phyloP scores from a whole-genome alignment of 1,140 invertebrate species.

The Lerema accius region DNA sequence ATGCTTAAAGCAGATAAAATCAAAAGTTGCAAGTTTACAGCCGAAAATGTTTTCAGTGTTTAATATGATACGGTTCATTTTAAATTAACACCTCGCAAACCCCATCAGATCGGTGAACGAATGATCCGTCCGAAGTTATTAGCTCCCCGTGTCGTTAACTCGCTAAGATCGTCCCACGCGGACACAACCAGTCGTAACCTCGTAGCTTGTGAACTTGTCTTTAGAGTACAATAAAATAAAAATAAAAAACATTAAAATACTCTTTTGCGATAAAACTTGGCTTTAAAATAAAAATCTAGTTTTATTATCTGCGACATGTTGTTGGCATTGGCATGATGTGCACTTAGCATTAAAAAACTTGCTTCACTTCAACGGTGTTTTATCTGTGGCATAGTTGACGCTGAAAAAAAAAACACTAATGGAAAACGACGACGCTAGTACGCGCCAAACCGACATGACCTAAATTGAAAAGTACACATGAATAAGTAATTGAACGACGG shows the following conservation, averaged over 20 bases:
- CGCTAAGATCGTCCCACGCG: conserved; percentile 37
- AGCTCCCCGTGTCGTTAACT: conserved; percentile 59
- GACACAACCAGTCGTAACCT: conserved; percentile 28
- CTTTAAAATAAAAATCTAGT: conserved; percentile 10
- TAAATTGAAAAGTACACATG: conserved; percentile 32
- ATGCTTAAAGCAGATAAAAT: conserved; percentile 9
- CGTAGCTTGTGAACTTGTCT: conserved; percentile 54
- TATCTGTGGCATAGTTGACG: conserved; percentile 40
- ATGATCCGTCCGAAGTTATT: conserved; percentile 74
- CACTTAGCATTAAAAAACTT: conserved; percentile 22
- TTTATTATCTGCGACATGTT: conserved; percentile 19
- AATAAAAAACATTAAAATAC: background rate
- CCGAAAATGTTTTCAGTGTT: conserved; percentile 4
- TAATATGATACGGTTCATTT: conserved; percentile 37
- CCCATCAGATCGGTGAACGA: conserved; percentile 61
- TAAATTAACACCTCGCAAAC: conserved; percentile 41
- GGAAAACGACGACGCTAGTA: conserved; percentile 13
- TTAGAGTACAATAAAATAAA: conserved; percentile 34
- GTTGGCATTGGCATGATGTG: conserved; percentile 4
- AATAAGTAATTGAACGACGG: conserved; percentile 26
- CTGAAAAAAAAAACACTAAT: conserved; percentile 22
- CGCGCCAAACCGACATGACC: conserved; percentile 31
- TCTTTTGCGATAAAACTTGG: conserved; percentile 13
- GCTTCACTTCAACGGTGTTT: conserved; percentile 25
- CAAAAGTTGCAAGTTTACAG: conserved; percentile 6